Conservation (phyloP, 2,888 invertebrate genomes). For the Hyles lineata region DNA sequence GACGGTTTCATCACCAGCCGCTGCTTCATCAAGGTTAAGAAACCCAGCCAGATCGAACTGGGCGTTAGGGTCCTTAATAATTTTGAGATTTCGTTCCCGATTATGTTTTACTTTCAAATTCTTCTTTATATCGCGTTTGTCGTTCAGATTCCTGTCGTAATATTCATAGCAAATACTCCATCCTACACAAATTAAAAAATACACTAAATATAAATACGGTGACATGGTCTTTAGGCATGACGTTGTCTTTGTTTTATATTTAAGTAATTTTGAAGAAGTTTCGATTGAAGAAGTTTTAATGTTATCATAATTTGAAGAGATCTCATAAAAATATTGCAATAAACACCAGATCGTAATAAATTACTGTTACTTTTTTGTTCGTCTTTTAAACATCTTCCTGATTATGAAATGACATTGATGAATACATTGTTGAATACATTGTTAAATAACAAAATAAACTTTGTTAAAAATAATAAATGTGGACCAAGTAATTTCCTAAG, state of each 20-base stretch:
- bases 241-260: conserved; percentile 20
- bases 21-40: not conserved
- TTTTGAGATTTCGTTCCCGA: not conserved
- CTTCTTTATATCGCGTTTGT: conserved; percentile 12
- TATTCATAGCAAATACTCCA: conserved; percentile 50
- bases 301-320: too few species aligned
- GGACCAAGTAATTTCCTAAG: too few species aligned
- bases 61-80: not conserved
- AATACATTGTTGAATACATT: too few species aligned
- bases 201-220: conserved; percentile 46
- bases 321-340: too few species aligned
- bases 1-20: not conserved
- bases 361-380: too few species aligned
- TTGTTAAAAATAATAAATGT: too few species aligned
- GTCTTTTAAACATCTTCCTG: too few species aligned
- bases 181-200: conserved; percentile 48
- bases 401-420: too few species aligned
- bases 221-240: conserved; percentile 47
- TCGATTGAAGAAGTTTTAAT: too few species aligned
- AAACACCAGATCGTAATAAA: too few species aligned
- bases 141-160: conserved; percentile 35
- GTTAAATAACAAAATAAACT: too few species aligned
- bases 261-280: not conserved
- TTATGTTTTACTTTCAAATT: not conserved
- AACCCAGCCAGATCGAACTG: conserved; percentile 9